These are phyloP conservation scores for Isaurus tuberculatus DNA, from an alignment of 92 coral and sea anemone genomes.

Conservation along the genomic window DNA sequence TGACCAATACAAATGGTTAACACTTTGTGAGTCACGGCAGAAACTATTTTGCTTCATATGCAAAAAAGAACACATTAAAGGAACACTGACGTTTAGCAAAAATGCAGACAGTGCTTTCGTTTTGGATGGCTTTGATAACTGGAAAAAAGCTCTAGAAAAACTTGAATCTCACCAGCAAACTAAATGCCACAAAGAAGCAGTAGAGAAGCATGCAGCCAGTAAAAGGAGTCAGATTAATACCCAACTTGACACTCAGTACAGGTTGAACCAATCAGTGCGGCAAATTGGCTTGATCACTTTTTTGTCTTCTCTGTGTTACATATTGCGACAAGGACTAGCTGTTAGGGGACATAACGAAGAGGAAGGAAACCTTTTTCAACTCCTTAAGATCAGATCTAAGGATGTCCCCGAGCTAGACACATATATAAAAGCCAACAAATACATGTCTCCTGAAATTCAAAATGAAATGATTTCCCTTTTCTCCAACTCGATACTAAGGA, in stretches of 20 bases:
- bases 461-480: background rate
- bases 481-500: no score
- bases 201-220: no score
- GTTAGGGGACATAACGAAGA: background rate
- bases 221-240: no score
- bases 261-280: no score
- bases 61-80: background rate
- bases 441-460: background rate
- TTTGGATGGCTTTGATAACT: slow-evolving; percentile 4
- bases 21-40: no score
- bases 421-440: background rate
- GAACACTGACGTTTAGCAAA: slow-evolving; percentile 5
- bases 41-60: no score
- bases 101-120: slow-evolving; percentile 4
- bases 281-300: no score
- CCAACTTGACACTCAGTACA: no score
- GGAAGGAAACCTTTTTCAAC: background rate
- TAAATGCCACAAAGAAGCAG: slow-evolving; percentile 2
- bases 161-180: slow-evolving; percentile 14
- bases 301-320: background rate
- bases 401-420: background rate
- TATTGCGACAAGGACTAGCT: background rate
- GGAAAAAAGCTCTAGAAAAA: slow-evolving; percentile 6
- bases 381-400: background rate
- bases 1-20: no score